Conservation (phyloP, 1,140 invertebrate species). For the Penaeus chinensis region DNA sequence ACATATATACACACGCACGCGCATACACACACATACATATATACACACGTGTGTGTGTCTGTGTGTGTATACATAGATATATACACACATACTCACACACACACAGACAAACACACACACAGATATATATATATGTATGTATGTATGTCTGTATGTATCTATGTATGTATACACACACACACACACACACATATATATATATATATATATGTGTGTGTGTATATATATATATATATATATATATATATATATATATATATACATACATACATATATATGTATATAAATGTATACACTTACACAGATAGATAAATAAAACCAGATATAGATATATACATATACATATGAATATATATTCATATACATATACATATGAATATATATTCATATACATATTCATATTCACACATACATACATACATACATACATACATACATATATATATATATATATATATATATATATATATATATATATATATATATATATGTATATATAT, state of each 20-base stretch:
- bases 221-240: slow-evolving; percentile 45
- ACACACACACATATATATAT: slow-evolving; percentile 38
- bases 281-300: neutral
- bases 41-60: slow-evolving; percentile 29
- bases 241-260: slow-evolving; percentile 41
- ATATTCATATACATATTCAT: slow-evolving; percentile 37
- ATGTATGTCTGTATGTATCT: slow-evolving; percentile 38
- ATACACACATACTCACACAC: slow-evolving; percentile 33
- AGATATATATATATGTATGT: slow-evolving; percentile 35
- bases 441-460: slow-evolving; percentile 29
- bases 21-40: slow-evolving; percentile 35
- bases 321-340: slow-evolving; percentile 12
- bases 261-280: slow-evolving; percentile 25
- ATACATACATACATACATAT: neutral
- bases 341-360: slow-evolving; percentile 39
- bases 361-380: slow-evolving; percentile 40
- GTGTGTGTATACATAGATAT: slow-evolving; percentile 11
- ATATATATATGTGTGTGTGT: slow-evolving; percentile 34
- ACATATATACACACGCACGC: slow-evolving; percentile 15
- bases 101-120: slow-evolving; percentile 30
- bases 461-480: slow-evolving; percentile 34
- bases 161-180: slow-evolving; percentile 34
- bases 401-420: slow-evolving; percentile 24
- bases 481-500: slow-evolving; percentile 41
- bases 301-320: neutral